Percentiles rank a stretch among this genome's conserved stretches.
These are phyloP conservation scores for Prionchulus punctatus DNA, from an alignment of 2,888 invertebrate genomes.

Conservation along the genomic window DNA sequence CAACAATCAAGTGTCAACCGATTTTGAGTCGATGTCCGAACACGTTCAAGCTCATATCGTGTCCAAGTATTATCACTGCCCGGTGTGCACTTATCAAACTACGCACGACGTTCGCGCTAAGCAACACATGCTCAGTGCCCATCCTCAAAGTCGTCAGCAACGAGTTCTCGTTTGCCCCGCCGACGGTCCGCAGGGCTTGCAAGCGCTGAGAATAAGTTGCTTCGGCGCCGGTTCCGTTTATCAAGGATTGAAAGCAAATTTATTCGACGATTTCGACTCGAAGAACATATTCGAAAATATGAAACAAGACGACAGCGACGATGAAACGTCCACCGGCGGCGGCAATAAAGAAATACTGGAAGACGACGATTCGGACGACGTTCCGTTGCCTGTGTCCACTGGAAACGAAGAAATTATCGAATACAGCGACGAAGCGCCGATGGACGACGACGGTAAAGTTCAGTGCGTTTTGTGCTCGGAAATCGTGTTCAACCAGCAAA, in stretches of 20 bases:
- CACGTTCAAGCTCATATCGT: slow-evolving; percentile 4
- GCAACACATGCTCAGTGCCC: slow-evolving; percentile 3
- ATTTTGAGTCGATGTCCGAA: background rate
- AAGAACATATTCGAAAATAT: too few relatives aligned
- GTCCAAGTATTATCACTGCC: slow-evolving; percentile 1
- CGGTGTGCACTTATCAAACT: slow-evolving; percentile 2
- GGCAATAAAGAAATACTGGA: background rate
- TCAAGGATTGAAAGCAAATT: too few relatives aligned
- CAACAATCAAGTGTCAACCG: background rate
- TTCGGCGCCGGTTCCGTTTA: too few relatives aligned
- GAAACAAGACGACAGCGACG: background rate
- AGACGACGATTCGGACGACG: too few relatives aligned
- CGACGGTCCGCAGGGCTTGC: background rate
- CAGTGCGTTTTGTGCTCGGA: slow-evolving; percentile 1
- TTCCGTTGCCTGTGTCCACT: background rate
- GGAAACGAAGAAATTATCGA: background rate
- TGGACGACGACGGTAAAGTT: background rate
- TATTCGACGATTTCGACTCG: too few relatives aligned
- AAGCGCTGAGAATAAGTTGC: background rate
- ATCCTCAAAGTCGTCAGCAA: background rate
- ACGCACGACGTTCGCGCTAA: background rate
- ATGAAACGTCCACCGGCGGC: background rate
- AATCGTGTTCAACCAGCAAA: background rate
- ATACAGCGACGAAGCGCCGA: background rate
- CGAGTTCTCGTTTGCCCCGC: too few relatives aligned